These are phyloP conservation scores for Campoletis sonorensis DNA, from an alignment of 1,140 invertebrate species.

Conservation along the genomic window DNA sequence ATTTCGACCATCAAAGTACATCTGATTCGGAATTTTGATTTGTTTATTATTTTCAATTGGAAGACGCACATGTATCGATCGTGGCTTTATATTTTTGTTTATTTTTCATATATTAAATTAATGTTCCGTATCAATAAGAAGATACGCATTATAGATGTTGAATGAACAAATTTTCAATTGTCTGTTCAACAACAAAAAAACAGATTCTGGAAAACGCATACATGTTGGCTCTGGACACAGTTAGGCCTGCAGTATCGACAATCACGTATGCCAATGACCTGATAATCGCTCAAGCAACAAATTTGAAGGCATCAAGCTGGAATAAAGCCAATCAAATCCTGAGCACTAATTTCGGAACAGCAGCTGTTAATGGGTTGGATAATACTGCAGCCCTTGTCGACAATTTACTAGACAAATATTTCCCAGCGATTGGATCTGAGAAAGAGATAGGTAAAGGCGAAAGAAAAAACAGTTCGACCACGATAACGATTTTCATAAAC, in stretches of 20 bases:
- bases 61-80: too few relatives aligned
- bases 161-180: constrained; percentile 9
- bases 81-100: too few relatives aligned
- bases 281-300: constrained; percentile 78
- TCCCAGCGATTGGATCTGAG: constrained; percentile 78
- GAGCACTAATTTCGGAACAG: constrained; percentile 81
- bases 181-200: neutral
- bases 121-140: too few relatives aligned
- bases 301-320: constrained; percentile 82
- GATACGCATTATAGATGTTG: too few relatives aligned
- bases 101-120: neutral
- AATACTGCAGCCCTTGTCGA: constrained; percentile 79
- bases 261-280: constrained; percentile 66
- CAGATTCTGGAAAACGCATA: constrained; percentile 69
- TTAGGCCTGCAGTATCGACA: constrained; percentile 70
- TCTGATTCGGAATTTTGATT: too few relatives aligned
- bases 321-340: constrained; percentile 83
- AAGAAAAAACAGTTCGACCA: neutral
- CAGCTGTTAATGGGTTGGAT: constrained; percentile 80
- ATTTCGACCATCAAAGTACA: too few relatives aligned
- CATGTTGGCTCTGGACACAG: constrained; percentile 75
- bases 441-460: constrained; percentile 71
- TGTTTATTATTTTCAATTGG: neutral
- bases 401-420: constrained; percentile 81
- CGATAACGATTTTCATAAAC: too few relatives aligned